A percentile compares a stretch with the other conserved stretches of the same genome.
Evolutionary conservation across 1,140 invertebrate genomes (phyloP).

Genomic region (Panonychus citri): DNA sequence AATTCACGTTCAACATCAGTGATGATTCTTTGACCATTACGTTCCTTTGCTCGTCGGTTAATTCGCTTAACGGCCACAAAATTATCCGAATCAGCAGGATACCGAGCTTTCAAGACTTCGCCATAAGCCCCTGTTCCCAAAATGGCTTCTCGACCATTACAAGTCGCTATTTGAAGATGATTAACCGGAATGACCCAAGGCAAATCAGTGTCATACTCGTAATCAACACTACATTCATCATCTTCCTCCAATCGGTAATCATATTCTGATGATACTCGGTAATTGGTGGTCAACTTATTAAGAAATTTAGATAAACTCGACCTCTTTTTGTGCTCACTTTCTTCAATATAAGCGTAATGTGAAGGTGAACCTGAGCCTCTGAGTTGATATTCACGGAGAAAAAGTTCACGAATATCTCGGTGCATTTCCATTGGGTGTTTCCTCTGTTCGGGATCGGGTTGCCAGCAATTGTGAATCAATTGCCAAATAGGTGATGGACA

Average conservation of each 20-base stretch:
- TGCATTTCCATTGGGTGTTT: conserved; percentile 54
- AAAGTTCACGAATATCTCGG: conserved; percentile 40
- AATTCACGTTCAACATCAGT: conserved; percentile 36
- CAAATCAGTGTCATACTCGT: background rate
- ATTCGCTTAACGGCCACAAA: conserved; percentile 48
- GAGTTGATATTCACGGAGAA: background rate
- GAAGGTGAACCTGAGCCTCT: background rate
- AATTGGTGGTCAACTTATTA: too few relatives aligned
- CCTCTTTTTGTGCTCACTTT: background rate
- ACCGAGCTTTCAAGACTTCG: conserved; percentile 37
- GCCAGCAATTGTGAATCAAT: conserved; percentile 72
- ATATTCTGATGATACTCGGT: too few relatives aligned
- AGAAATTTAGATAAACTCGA: background rate
- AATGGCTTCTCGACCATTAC: conserved; percentile 18
- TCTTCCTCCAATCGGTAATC: background rate
- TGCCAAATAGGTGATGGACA: conserved; percentile 59
- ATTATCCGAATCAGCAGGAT: conserved; percentile 29
- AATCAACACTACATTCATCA: background rate
- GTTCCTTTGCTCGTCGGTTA: conserved; percentile 21
- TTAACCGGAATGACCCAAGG: background rate
- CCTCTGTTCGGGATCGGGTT: conserved; percentile 36
- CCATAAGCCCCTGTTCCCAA: conserved; percentile 45
- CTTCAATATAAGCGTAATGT: background rate
- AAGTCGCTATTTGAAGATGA: background rate
- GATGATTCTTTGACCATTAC: conserved; percentile 1